Conservation (phyloP, 2,113 vertebrate genomes). For the Ciconia maguari region DNA sequence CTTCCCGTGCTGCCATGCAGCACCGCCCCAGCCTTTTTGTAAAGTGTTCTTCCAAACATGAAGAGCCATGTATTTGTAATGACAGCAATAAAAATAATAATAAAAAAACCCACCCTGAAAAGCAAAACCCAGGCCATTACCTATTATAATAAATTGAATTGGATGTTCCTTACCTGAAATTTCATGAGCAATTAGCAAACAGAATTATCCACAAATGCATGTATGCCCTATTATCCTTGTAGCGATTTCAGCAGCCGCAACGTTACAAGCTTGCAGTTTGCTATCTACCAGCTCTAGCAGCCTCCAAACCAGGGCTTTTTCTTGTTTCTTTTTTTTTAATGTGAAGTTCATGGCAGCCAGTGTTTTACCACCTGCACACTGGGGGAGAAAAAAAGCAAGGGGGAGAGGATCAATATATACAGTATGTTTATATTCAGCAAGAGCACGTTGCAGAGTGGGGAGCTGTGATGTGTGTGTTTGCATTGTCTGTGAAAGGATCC, state of each 20-base stretch:
- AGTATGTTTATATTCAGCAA: conserved; percentile 72
- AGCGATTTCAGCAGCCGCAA: background rate
- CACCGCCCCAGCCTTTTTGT: background rate
- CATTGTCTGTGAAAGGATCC: conserved; percentile 66
- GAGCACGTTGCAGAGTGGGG: conserved; percentile 46
- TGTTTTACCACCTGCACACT: conserved; percentile 74
- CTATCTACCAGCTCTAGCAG: conserved; percentile 52
- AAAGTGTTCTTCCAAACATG: background rate
- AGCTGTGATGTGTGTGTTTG: conserved; percentile 50
- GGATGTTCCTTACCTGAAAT: background rate
- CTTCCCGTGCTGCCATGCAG: background rate
- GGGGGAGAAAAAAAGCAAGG: conserved; percentile 48
- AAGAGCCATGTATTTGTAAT: background rate
- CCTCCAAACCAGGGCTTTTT: conserved; percentile 50
- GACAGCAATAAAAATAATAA: background rate
- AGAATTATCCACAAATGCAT: background rate
- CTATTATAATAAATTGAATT: background rate
- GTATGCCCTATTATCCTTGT: background rate
- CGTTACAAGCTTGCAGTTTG: conserved; percentile 15
- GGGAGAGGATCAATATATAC: conserved; percentile 66
- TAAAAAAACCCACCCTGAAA: background rate
- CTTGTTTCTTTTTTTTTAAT: background rate
- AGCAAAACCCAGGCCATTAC: background rate
- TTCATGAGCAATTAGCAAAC: background rate
- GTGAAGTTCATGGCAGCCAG: conserved; percentile 65